Conservation (phyloP, 2,113 vertebrate species). For the Willisornis vidua region DNA sequence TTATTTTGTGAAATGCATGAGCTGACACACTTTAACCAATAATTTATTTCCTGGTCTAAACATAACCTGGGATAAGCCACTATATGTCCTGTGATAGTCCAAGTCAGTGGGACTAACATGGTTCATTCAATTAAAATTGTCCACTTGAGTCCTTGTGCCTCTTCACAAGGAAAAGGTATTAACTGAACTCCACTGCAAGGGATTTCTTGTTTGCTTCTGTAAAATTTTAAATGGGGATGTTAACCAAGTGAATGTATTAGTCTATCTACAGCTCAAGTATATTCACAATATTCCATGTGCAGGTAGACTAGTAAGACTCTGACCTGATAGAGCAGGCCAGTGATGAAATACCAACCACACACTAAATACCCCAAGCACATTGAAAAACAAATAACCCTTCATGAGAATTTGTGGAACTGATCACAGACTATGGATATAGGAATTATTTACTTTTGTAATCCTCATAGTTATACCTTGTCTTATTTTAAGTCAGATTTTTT, state of each 20-base stretch:
- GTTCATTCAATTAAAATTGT: background rate
- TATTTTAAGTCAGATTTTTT: background rate
- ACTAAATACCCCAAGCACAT: background rate
- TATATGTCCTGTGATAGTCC: background rate
- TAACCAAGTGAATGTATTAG: background rate
- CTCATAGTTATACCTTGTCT: background rate
- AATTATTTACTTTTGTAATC: background rate
- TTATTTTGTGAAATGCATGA: background rate
- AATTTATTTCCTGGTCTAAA: background rate
- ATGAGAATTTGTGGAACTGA: background rate
- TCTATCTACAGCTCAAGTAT: background rate
- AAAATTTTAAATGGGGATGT: background rate
- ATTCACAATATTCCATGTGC: background rate
- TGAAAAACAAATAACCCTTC: background rate
- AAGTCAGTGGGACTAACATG: background rate
- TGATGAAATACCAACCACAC: background rate
- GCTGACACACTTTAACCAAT: background rate
- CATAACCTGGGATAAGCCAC: fast-evolving
- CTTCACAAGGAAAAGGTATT: background rate
- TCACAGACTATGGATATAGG: background rate
- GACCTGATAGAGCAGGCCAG: background rate
- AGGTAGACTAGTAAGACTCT: background rate
- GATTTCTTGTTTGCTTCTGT: background rate
- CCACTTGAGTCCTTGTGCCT: background rate
- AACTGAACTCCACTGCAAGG: background rate